Conservation (phyloP, 2,797 vertebrate genomes). For the Nyctibius grandis region DNA sequence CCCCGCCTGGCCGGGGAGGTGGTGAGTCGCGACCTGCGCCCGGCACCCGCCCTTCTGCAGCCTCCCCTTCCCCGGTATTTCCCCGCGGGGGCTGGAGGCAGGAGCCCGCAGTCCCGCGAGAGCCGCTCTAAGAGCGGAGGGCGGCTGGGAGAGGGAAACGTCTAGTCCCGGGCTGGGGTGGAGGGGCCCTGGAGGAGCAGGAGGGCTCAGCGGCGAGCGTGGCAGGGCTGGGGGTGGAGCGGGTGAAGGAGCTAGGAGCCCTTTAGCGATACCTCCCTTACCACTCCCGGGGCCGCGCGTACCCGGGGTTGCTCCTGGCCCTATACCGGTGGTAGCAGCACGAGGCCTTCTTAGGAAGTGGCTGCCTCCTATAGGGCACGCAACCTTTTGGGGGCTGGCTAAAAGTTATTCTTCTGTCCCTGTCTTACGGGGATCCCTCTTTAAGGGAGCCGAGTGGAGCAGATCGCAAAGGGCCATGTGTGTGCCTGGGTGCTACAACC, state of each 20-base stretch:
- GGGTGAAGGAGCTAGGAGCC: neutral
- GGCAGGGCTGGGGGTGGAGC: accelerated
- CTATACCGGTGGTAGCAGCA: accelerated
- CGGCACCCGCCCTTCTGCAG: neutral
- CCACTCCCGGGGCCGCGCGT: accelerated
- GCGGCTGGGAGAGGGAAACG: neutral
- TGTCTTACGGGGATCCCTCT: neutral
- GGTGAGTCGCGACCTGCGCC: neutral
- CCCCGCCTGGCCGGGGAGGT: neutral
- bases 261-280: accelerated
- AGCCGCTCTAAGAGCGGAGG: accelerated
- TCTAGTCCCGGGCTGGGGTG: accelerated
- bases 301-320: accelerated
- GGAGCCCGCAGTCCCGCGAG: accelerated
- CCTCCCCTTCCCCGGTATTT: neutral
- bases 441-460: neutral
- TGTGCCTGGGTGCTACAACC: neutral
- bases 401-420: accelerated
- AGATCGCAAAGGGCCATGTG: accelerated
- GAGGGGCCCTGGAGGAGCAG: neutral
- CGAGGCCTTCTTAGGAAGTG: neutral
- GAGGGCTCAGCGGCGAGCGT: accelerated
- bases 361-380: accelerated
- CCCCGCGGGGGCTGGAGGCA: accelerated
- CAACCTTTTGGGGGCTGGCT: neutral